These are phyloP conservation scores for Melanophora roralis DNA, from an alignment of 2,888 invertebrate species.

Conservation along the genomic window DNA sequence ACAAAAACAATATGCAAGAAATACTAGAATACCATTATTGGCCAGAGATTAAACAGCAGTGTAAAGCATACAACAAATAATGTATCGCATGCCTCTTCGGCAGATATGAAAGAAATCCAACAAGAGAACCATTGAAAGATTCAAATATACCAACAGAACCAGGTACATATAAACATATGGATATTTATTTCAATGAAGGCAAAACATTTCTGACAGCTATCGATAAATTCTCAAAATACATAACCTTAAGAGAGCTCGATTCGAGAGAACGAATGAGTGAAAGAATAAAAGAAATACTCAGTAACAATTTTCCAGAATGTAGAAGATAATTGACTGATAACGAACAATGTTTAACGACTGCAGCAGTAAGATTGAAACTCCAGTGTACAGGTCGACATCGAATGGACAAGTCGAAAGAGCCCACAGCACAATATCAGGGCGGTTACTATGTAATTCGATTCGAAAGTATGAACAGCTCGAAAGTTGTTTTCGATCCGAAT, in stretches of 20 bases:
- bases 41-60: not conserved
- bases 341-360: not conserved
- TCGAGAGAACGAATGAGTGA: conserved; percentile 16
- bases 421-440: conserved; percentile 32
- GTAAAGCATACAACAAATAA: conserved; percentile 6
- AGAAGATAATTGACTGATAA: conserved; percentile 21
- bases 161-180: conserved; percentile 1
- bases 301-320: conserved; percentile 27
- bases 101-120: not conserved
- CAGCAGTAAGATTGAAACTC: conserved; percentile 13
- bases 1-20: not conserved
- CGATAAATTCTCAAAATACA: conserved; percentile 30
- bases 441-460: too few relatives aligned
- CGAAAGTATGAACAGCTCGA: too few relatives aligned
- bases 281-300: conserved; percentile 22
- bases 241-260: conserved; percentile 12
- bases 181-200: not conserved
- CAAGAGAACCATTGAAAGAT: not conserved
- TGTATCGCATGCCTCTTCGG: not conserved
- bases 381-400: conserved; percentile 20
- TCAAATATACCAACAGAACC: conserved; percentile 15
- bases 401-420: conserved; percentile 25
- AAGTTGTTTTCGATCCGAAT: too few relatives aligned
- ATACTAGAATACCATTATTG: not conserved
- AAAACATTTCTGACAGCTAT: conserved; percentile 11